A percentile compares a stretch with the other conserved stretches of the same genome.
phyloP scores from a whole-genome alignment of 2,888 invertebrate genomes.

The Amphipyra berbera region DNA sequence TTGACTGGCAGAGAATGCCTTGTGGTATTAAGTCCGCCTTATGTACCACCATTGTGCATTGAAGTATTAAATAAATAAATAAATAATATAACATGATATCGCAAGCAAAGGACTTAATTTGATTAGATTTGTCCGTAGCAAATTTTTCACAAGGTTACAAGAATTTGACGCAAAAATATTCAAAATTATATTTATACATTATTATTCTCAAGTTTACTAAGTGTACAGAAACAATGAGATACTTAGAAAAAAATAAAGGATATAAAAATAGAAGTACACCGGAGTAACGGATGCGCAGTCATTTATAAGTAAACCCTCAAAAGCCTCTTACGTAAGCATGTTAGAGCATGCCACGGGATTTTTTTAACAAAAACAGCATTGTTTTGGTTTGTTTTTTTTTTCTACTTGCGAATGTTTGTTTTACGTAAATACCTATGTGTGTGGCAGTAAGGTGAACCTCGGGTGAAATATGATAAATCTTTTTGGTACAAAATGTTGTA shows the following conservation, averaged over 20 bases:
- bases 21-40: no score
- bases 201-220: conserved; percentile 18
- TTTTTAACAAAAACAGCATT: conserved; percentile 50
- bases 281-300: conserved; percentile 54
- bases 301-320: conserved; percentile 54
- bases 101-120: no score
- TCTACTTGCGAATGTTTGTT: conserved; percentile 27
- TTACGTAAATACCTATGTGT: conserved; percentile 36
- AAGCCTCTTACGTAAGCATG: conserved; percentile 48
- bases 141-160: no score
- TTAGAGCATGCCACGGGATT: conserved; percentile 50
- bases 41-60: no score
- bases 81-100: no score
- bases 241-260: conserved; percentile 35
- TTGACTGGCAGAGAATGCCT: no score
- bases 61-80: no score
- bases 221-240: conserved; percentile 37
- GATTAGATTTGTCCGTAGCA: no score
- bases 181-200: no score
- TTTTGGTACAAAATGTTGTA: no score
- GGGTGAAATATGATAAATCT: conserved; percentile 3
- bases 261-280: conserved; percentile 40
- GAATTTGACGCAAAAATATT: no score
- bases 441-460: conserved; percentile 16
- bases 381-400: conserved; percentile 33